phyloP scores from a whole-genome alignment of 2,888 invertebrate genomes.

The Pseudococcus longispinus region DNA sequence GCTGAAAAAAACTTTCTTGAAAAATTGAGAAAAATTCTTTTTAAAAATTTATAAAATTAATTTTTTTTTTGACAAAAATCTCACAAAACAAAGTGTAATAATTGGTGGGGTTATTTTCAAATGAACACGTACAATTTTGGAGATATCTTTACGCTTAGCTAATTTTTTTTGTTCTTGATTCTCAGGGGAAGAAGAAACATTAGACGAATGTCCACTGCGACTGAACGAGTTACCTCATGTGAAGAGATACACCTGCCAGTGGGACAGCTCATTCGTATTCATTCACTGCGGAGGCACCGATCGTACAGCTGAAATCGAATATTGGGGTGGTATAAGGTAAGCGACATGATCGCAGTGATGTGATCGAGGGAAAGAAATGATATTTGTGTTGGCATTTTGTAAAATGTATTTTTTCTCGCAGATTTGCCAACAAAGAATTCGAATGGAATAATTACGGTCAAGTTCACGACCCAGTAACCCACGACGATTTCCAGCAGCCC shows the following conservation, averaged over 20 bases:
- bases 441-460: constrained; percentile 84
- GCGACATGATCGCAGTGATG: not conserved
- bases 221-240: constrained; percentile 87
- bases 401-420: constrained; percentile 58
- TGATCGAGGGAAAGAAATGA: too few species aligned
- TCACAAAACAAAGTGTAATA: too few species aligned
- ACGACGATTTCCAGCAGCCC: constrained; percentile 72
- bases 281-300: constrained; percentile 81
- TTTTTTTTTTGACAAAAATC: too few species aligned
- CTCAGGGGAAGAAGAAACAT: constrained; percentile 69
- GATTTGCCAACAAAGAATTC: constrained; percentile 88
- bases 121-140: too few species aligned
- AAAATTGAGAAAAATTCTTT: too few species aligned
- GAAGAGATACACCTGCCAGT: constrained; percentile 82
- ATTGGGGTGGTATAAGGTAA: constrained; percentile 92
- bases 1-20: too few species aligned
- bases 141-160: not conserved
- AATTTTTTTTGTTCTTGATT: not conserved
- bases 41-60: too few species aligned
- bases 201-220: constrained; percentile 85
- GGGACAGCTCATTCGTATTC: constrained; percentile 92
- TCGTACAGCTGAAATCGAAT: constrained; percentile 73
- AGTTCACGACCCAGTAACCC: constrained; percentile 81
- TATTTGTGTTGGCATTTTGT: too few species aligned
- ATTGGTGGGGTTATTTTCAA: too few species aligned